Percentiles rank a stretch among this genome's conserved stretches.
phyloP scores from a whole-genome alignment of 2,888 invertebrate genomes.

The Polylopha cassiicola region DNA sequence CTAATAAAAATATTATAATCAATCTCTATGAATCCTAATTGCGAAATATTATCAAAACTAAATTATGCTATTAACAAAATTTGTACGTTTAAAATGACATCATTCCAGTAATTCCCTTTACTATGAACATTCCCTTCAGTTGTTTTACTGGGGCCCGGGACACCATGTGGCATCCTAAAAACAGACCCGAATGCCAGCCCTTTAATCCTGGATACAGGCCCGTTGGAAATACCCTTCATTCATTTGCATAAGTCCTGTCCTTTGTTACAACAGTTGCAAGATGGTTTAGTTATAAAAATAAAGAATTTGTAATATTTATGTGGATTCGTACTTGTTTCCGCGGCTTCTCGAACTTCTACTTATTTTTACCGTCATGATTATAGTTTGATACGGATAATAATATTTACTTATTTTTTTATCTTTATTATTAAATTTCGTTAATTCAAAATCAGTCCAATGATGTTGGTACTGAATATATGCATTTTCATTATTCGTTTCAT shows the following conservation, averaged over 20 bases:
- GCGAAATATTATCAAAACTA: constrained; percentile 5
- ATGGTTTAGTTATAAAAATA: constrained; percentile 55
- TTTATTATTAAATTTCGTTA: too few species aligned
- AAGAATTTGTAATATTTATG: constrained; percentile 37
- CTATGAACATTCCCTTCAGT: constrained; percentile 37
- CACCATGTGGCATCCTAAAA: constrained; percentile 68
- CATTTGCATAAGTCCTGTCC: constrained; percentile 70
- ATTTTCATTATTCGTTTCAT: too few species aligned
- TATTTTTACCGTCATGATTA: too few species aligned
- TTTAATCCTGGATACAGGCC: constrained; percentile 56
- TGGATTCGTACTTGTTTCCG: neutral
- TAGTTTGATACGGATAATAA: too few species aligned
- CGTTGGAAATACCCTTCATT: constrained; percentile 57
- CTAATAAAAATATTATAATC: too few species aligned
- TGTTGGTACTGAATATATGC: too few species aligned
- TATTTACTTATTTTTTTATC: too few species aligned
- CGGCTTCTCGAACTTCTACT: too few species aligned
- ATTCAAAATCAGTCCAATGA: too few species aligned
- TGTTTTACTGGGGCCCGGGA: constrained; percentile 50
- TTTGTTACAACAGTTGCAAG: constrained; percentile 47
- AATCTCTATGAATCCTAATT: too few species aligned
- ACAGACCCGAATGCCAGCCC: constrained; percentile 52
- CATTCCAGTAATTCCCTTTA: constrained; percentile 12
- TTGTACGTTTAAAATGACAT: too few species aligned
- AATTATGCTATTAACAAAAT: constrained; percentile 2